phyloP scores from a whole-genome alignment of 1,140 invertebrate species.

The Aphelenchoides fujianensis region DNA sequence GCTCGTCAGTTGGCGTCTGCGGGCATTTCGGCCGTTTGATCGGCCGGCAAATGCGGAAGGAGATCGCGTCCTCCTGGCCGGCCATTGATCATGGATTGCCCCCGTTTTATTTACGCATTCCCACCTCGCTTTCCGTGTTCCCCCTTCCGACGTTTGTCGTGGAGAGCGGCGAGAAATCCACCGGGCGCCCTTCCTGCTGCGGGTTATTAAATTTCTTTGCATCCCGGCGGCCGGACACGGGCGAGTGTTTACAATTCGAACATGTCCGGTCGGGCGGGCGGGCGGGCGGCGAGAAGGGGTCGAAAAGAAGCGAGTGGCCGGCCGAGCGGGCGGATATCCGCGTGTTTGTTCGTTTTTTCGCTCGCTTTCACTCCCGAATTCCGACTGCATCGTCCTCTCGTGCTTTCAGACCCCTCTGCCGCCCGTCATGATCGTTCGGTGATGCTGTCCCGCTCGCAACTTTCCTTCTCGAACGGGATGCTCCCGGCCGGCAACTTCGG shows the following conservation, averaged over 20 bases:
- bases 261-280: neutral
- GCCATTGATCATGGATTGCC: too few relatives aligned
- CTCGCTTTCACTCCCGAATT: neutral
- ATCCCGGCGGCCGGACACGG: neutral
- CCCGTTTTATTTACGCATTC: too few relatives aligned
- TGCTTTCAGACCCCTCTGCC: neutral
- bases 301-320: slow-evolving; percentile 3
- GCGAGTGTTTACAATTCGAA: too few relatives aligned
- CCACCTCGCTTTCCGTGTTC: too few relatives aligned
- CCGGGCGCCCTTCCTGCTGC: neutral
- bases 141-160: too few relatives aligned
- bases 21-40: too few relatives aligned
- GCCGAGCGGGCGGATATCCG: neutral
- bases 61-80: too few relatives aligned
- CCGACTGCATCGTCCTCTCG: too few relatives aligned
- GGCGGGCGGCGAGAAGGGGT: too few relatives aligned
- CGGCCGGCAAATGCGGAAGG: too few relatives aligned
- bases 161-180: too few relatives aligned
- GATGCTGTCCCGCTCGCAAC: slow-evolving; percentile 8
- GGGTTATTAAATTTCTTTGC: neutral
- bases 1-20: too few relatives aligned
- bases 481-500: neutral
- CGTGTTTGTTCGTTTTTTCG: neutral
- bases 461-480: neutral
- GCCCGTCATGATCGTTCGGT: neutral